Evolutionary conservation across 1,140 invertebrate species (phyloP).

Genomic region (Chymomyza costata): DNA sequence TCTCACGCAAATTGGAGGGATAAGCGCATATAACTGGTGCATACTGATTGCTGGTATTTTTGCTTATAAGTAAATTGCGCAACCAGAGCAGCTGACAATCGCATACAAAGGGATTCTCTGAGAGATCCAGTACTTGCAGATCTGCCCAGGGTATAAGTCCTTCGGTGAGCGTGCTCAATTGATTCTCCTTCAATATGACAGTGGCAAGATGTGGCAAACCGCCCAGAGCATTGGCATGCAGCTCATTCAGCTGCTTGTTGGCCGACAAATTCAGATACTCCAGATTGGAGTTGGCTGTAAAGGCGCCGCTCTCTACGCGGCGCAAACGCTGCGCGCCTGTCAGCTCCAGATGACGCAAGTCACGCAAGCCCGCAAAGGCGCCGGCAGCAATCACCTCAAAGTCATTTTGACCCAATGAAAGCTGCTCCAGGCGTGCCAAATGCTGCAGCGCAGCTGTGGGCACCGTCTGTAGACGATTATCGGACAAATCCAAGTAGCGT

Average conservation of each 20-base stretch:
- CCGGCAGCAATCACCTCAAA: constrained; percentile 82
- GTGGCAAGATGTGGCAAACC: constrained; percentile 86
- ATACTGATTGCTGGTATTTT: constrained; percentile 78
- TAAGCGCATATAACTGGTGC: constrained; percentile 81
- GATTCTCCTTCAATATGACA: constrained; percentile 86
- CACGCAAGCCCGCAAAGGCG: constrained; percentile 85
- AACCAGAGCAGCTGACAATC: constrained; percentile 88
- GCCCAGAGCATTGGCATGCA: constrained; percentile 85
- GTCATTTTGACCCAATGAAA: constrained; percentile 88
- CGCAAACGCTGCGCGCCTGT: constrained; percentile 84
- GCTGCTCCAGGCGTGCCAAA: constrained; percentile 85
- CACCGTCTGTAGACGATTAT: constrained; percentile 84
- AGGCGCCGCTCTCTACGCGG: constrained; percentile 84
- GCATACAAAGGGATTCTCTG: constrained; percentile 89
- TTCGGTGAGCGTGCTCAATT: constrained; percentile 83
- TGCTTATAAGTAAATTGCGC: constrained; percentile 82
- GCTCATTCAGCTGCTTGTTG: constrained; percentile 82
- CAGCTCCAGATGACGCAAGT: constrained; percentile 85
- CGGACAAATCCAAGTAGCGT: constrained; percentile 84
- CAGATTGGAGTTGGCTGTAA: constrained; percentile 87
- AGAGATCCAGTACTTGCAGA: constrained; percentile 84
- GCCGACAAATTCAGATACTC: constrained; percentile 85
- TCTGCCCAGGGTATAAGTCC: constrained; percentile 86
- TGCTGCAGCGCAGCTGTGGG: constrained; percentile 84
- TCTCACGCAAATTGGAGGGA: constrained; percentile 83